Base-by-base conservation (phyloP, 1,140 invertebrate genomes). In the Drosophila erecta region DNA sequence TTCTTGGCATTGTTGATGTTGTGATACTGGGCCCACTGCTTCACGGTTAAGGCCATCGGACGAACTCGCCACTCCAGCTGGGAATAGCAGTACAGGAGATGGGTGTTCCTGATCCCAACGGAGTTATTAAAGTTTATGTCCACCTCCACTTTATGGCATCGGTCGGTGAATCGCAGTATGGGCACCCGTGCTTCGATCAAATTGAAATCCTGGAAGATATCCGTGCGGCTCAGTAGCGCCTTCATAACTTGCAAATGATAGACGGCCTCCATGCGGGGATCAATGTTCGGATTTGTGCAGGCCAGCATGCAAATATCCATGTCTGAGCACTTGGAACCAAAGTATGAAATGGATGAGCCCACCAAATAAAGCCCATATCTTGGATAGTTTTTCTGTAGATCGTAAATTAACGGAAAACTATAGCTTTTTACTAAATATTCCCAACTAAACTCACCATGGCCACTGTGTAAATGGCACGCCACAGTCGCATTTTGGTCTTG, bases 101-200 rank as follows among this genome's bases (percentile, higher is more conserved):
- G 98, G n/a, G 98, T 99, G 92, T 99, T 99, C 10, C 96, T 94
- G 72, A 99, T 98, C 24, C 98, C 98, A 20, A 99, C 98, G 27
- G 96, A 94, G 92, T 99, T 99, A 92, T 99, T 99, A 89, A 98
- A 98, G 93, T 99, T 99, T 10, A 99, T 94, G 94, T 99, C 98
- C 35, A 99, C 96, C 91, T 98, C 97, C 33, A 99, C 94, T 40
- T 95, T 95, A 79, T 95, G 94, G 12, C 93, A 93, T 5, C 93
- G 92, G 93, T 98, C 97, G 50, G 93, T 94, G 90, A 98, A 98
- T 91, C 97, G 98, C 40, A 99, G 93, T 70, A 99, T 98, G 6
- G 98, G 98, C 59, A 99, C 98, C 93, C 98, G 98, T 22, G 98
- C 98, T 90, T 96, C 95, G 75, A 99, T 99, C 59, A 99, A 91